Evolutionary conservation across 2,797 vertebrate genomes (phyloP), one percentile per base, ranked within the genome.

Genomic region (Microcaecilia unicolor): DNA sequence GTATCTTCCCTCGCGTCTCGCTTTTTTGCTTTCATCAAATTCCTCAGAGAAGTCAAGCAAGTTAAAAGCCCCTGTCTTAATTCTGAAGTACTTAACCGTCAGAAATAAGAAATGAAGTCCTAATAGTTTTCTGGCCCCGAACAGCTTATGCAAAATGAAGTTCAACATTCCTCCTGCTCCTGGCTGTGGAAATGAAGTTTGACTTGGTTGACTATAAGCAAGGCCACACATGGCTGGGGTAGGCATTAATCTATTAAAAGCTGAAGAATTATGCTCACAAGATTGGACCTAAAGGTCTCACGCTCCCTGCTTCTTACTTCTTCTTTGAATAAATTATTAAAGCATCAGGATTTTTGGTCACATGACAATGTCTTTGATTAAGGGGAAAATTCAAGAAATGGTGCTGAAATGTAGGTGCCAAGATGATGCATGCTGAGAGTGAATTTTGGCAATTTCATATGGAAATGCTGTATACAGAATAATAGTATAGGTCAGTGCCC

Each of bases 51-150:
- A 63, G 47, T 36, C 61, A 65, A 72, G 67, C 65, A 58, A 76
- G 76, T 69, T n/a, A n/a, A n/a, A n/a, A n/a, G n/a, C 68, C 61
- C 72, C 79, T 74, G 77, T 76, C 75, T 74, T 64, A 60, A 64
- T 70, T 70, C 60, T 62, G 70, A 46, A 63, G 69, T 64, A 72
- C 56, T 79, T 68, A 70, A 76, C 68, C 71, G 71, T 74, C 70
- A 73, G 66, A 65, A 75, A 72, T 65, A 60, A 32, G 46, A 47
- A 57, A 29, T 48, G 53, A 42, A 51, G 49, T 34, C 6, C 35
- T 6, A n/a, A n/a, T 64, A 57, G 48, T 64, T 59, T 59, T 52
- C 70, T 59, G 64, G 70, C 53, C 58, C 42, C 35, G 21, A 32
- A 64, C 55, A 38, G 18, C 22, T 30, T 40, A 51, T 47, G 29